These are phyloP conservation scores for Oegoconia quadripuncta DNA, from an alignment of 2,888 invertebrate species.

Conservation along the genomic window DNA sequence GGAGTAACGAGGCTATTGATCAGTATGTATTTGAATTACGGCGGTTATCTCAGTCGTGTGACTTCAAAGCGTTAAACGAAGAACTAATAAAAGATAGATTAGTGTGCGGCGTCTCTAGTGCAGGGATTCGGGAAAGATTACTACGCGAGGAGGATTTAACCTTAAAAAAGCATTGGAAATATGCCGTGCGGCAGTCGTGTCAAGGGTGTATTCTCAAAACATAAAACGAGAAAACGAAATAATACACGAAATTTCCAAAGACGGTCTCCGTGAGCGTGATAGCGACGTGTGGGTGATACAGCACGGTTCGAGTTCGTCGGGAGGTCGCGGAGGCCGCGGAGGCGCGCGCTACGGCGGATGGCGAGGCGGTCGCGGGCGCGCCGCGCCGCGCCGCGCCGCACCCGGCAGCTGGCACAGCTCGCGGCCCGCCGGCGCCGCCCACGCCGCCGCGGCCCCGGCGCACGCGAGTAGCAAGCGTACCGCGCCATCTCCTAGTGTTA, in stretches of 20 bases:
- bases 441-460: neutral
- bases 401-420: neutral
- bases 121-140: slow-evolving; percentile 4
- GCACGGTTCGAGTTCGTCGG: neutral
- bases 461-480: neutral
- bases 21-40: slow-evolving; percentile 9
- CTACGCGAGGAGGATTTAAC: slow-evolving; percentile 11
- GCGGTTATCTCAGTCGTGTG: slow-evolving; percentile 6
- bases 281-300: neutral
- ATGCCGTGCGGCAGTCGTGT: slow-evolving; percentile 7
- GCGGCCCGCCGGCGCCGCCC: neutral
- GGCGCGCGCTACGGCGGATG: neutral
- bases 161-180: slow-evolving; percentile 11
- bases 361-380: neutral
- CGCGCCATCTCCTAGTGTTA: neutral
- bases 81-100: slow-evolving; percentile 9
- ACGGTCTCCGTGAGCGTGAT: neutral
- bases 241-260: neutral
- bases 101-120: slow-evolving; percentile 6
- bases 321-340: neutral
- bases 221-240: slow-evolving; percentile 6
- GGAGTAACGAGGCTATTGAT: slow-evolving; percentile 8
- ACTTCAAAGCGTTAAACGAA: slow-evolving; percentile 5
- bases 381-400: neutral
- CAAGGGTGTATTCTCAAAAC: slow-evolving; percentile 5